Base-by-base conservation (phyloP, 2,797 vertebrate genomes). In the Chloroceryle amazona region DNA sequence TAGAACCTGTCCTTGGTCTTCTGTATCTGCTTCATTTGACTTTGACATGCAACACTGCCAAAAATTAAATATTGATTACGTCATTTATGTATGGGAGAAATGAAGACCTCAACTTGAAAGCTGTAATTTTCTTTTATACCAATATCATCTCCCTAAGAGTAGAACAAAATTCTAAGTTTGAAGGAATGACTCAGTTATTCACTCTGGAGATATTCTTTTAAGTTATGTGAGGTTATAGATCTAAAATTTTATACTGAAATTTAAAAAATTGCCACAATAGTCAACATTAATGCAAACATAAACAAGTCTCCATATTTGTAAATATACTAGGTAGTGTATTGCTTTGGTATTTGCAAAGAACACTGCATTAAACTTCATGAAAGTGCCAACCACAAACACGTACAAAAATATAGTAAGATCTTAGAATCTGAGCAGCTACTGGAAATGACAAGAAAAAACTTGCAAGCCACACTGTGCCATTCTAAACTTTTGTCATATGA, bases 31-130 rank as follows among this genome's bases (percentile, higher is more conserved):
- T 81, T 90, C 25, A 55, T 67, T 90, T 93, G 68, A 88, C 54
- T 96, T 63, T 58, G 55, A 93, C 70, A 90, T 16, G 72, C 15
- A 75, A 75, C 28, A 66, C 1, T 55, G 46, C 31, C 72, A 95
- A 88, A 88, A 79, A 63, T 87, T 89, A 96, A 85, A 76, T 76
- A 92, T 8, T 62, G 68, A 86, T 91, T 84, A 86, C 5, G 10
- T 39, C 39, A 75, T 41, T 75, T 91, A 83, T 44, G 15, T 55
- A 81, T 33, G 28, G 55, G 35, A 92, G 42, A 92, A 92, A 49
- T 5, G 20, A 91, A 90, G 81, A 75, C 19, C 63, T 96, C 68
- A 86, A 51, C 37, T 67, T 88, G 92, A 96, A 96, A 92, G 90
- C 42, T 62, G 47, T 55, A 65, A 68, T 93, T 93, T 96, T 93